Evolutionary conservation across 2,113 vertebrate species (phyloP).

Genomic region (Calyptommatus sinebrachiatus): DNA sequence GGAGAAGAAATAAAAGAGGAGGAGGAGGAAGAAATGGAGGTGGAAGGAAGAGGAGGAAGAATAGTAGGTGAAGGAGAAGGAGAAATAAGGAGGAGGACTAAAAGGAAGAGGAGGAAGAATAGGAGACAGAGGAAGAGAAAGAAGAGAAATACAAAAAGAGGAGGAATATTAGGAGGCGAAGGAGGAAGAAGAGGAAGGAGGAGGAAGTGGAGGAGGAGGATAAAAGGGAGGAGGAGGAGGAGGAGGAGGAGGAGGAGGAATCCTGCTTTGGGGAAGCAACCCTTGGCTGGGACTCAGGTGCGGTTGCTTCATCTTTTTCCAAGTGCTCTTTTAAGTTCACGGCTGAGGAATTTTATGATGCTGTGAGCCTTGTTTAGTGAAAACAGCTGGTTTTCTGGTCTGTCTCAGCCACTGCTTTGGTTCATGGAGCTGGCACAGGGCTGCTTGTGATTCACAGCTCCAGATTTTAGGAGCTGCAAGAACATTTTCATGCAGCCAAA

Average conservation of each 20-base stretch:
- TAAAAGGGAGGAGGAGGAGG: neutral
- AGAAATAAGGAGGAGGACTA: too few species aligned
- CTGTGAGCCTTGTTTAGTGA: constrained; percentile 44
- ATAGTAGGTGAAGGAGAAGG: too few species aligned
- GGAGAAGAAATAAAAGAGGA: too few species aligned
- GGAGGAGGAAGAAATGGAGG: too few species aligned
- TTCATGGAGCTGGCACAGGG: neutral
- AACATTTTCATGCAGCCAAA: neutral
- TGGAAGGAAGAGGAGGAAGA: too few species aligned
- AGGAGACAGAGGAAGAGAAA: neutral
- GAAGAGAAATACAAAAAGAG: too few species aligned
- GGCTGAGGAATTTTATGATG: constrained; percentile 60
- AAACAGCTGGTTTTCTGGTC: constrained; percentile 52
- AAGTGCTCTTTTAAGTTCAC: constrained; percentile 58
- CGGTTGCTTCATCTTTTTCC: constrained; percentile 21
- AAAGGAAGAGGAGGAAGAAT: too few species aligned
- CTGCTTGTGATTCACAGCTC: constrained; percentile 25
- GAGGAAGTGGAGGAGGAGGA: too few species aligned
- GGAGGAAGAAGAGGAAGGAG: too few species aligned
- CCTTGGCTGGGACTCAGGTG: constrained; percentile 50
- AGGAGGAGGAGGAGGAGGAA: neutral
- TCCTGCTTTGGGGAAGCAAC: neutral
- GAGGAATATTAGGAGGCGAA: too few species aligned
- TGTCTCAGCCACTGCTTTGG: constrained; percentile 27
- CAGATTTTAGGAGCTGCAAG: neutral